Evolutionary conservation across 2,797 vertebrate genomes (phyloP), one percentile per base, ranked within the genome.

Genomic region (Chloroceryle inda): DNA sequence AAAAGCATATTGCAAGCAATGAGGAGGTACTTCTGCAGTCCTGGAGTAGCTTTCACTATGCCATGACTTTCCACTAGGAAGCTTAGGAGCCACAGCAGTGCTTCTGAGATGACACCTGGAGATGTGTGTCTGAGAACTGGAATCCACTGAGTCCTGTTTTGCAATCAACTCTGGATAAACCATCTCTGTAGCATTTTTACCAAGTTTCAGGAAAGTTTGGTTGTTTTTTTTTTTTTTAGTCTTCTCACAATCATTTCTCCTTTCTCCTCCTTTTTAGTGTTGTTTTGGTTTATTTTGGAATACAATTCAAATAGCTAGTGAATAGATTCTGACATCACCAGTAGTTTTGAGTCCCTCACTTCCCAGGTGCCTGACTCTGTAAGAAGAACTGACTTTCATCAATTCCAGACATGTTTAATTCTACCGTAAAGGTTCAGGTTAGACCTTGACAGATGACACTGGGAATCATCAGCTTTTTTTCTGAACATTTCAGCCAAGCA

Each of bases 221-320:
- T 62, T 72, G 53, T 24, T 18, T 9, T 66, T n/a, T 45, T 58
- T 63, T 45, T 58, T 63, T 81, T 49, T 23, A 8, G 19, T 44
- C 8, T 81, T 15, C 19, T 72, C 13, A 52, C 21, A 66, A 47
- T 62, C 42, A 72, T 2, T 42, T 94, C 8, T 76, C 10, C 12
- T 62, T 50, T 90, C 14, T 68, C 33, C 10, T 77, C 16, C 26
- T 66, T 24, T 66, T 66, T 35, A 21, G 55, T 68, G 24, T 50
- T 38, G 10, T 26, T n/a, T 26, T 29, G 26, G 49, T 42, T 33
- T 0, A 18, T n/a, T 69, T 47, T 67, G 26, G 74, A 82, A 49
- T 82, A 69, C 68, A 94, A 87, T 52, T 76, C 33, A 64, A 91
- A 49, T 67, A 74, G n/a, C 63, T 16, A 69, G 27, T 33, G 13